A percentile compares a stretch with the other conserved stretches of the same genome.
Evolutionary conservation across 2,113 vertebrate genomes (phyloP).

Genomic region (Forbesichthys agassizii): DNA sequence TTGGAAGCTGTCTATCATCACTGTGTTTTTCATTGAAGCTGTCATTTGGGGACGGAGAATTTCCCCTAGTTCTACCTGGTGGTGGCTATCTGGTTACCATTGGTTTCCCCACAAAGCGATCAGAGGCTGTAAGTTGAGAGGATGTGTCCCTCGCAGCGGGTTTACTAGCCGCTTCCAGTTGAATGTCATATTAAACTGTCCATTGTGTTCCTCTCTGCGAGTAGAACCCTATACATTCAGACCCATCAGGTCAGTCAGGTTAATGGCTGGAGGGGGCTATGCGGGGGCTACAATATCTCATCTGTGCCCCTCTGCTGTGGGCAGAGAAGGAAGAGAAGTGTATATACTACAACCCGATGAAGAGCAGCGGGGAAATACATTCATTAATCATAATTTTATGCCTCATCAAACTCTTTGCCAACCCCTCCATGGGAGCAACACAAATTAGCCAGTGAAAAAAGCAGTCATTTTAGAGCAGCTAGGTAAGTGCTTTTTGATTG

Average conservation of each 20-base stretch:
- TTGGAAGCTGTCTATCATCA: slow-evolving; percentile 14
- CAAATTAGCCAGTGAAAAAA: slow-evolving; percentile 99
- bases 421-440: slow-evolving; percentile 98
- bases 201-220: slow-evolving; percentile 78
- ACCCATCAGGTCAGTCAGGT: slow-evolving; percentile 82
- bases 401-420: slow-evolving; percentile 99
- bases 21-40: background rate
- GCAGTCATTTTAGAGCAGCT: slow-evolving; percentile 98
- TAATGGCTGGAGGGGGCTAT: slow-evolving; percentile 72
- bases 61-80: slow-evolving; percentile 12
- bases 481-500: slow-evolving; percentile 99
- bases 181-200: slow-evolving; percentile 78
- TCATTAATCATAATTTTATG: slow-evolving; percentile 99
- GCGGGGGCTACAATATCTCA: slow-evolving; percentile 68
- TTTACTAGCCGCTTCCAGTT: slow-evolving; percentile 81
- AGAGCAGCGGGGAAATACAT: slow-evolving; percentile 98
- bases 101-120: slow-evolving; percentile 81
- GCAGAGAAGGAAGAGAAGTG: slow-evolving; percentile 74
- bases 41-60: background rate
- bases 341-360: slow-evolving; percentile 92
- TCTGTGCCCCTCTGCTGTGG: slow-evolving; percentile 74
- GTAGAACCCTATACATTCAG: slow-evolving; percentile 72
- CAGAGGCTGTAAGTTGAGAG: slow-evolving; percentile 80
- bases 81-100: slow-evolving; percentile 74
- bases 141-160: slow-evolving; percentile 76